These are phyloP conservation scores for Heliconius himera DNA, from an alignment of 1,140 invertebrate genomes.

Conservation along the genomic window DNA sequence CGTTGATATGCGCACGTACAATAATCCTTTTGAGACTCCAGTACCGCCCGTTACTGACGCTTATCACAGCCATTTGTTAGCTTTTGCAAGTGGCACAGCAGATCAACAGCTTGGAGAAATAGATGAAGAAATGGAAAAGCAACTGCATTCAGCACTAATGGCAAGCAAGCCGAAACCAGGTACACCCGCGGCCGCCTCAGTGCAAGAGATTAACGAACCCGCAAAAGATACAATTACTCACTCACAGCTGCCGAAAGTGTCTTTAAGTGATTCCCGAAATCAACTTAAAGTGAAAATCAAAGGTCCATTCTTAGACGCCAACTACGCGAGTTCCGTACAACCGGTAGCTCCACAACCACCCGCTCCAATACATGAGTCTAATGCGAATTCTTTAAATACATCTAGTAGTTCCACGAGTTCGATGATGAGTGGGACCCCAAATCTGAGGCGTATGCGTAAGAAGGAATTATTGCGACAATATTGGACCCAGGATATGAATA, in stretches of 20 bases:
- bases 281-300: conserved; percentile 95
- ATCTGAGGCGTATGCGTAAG: conserved; percentile 92
- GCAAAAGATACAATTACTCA: conserved; percentile 76
- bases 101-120: conserved; percentile 87
- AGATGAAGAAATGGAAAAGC: conserved; percentile 91
- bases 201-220: conserved; percentile 73
- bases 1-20: conserved; percentile 94
- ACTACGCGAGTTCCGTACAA: conserved; percentile 83
- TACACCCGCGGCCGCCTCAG: conserved; percentile 52
- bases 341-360: conserved; percentile 82
- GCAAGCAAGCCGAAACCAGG: conserved; percentile 72
- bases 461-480: conserved; percentile 92
- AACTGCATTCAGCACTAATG: conserved; percentile 85
- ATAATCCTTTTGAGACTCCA: conserved; percentile 82
- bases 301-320: conserved; percentile 91
- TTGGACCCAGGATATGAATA: conserved; percentile 93
- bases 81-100: conserved; percentile 84
- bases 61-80: conserved; percentile 84
- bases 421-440: conserved; percentile 84
- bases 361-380: conserved; percentile 78
- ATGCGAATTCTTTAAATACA: conserved; percentile 66
- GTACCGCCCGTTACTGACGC: conserved; percentile 56
- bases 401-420: conserved; percentile 57
- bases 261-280: conserved; percentile 88
- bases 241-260: conserved; percentile 83